Percentiles rank a stretch among this genome's conserved stretches.
These are phyloP conservation scores for Drosophila incognita DNA, from an alignment of 2,888 invertebrate genomes.

Conservation along the genomic window DNA sequence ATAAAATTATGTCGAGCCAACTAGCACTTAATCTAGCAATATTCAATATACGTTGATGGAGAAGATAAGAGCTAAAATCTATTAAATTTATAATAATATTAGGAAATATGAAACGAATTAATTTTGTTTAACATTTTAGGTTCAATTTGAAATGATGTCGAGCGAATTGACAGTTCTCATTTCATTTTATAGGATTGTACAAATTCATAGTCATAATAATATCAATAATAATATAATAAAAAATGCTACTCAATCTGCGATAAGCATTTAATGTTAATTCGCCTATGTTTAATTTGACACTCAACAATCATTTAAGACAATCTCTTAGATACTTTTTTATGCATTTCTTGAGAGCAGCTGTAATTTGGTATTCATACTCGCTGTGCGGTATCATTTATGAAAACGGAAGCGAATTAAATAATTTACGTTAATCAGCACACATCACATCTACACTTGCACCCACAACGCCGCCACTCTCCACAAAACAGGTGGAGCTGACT, in stretches of 20 bases:
- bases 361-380: conserved; percentile 16
- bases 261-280: neutral
- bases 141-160: neutral
- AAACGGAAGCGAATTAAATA: conserved; percentile 42
- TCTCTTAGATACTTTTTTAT: neutral
- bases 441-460: conserved; percentile 41
- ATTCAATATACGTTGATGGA: too few relatives aligned
- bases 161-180: too few relatives aligned
- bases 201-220: neutral
- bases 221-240: neutral
- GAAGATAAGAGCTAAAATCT: too few relatives aligned
- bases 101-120: neutral
- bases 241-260: neutral
- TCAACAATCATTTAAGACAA: neutral
- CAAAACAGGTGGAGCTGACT: neutral
- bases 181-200: neutral
- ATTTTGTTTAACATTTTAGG: neutral
- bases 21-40: neutral
- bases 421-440: conserved; percentile 61
- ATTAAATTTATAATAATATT: neutral
- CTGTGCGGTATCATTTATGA: neutral
- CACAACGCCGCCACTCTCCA: neutral
- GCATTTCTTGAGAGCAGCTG: neutral
- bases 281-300: neutral
- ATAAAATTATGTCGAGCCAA: too few relatives aligned